Base-by-base conservation (phyloP, 2,113 vertebrate species). In the Hyla sarda region DNA sequence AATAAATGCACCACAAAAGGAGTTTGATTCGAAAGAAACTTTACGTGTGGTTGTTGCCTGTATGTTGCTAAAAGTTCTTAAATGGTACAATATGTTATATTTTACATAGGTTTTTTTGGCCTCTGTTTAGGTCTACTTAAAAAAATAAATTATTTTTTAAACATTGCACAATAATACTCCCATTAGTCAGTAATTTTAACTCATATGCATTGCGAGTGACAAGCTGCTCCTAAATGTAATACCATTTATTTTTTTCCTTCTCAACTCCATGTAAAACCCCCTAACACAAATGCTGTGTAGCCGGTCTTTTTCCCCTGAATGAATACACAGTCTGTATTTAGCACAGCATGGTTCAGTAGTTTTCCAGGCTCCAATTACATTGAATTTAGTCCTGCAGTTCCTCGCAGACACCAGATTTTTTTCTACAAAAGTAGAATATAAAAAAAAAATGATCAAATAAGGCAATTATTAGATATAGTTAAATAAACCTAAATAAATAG, bases 301-400 rank as follows among this genome's bases (percentile, higher is more conserved):
- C 54, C 1, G 54, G 17, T 45, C 34, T 65, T 5, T 62, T 65
- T 37, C 54, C n/a, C 41, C n/a, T 81, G 37, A 60, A 25, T 81
- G 37, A 81, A 65, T 65, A 81, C 32, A 81, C n/a, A 65, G 34
- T 65, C 37, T 81, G 32, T 80, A 58, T 41, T 80, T 60, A 4
- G 34, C 23, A 56, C 14, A 60, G 32, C 34, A 28, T 47, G 34
- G 13, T 10, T 81, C 56, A 62, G 78, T 81, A 81, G 19, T 81
- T 81, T 81, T 81, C 78, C 78, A 81, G 56, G 37, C 78, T 81
- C 34, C 58, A 1, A 34, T 62, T 62, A 62, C 23, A 60, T 62
- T 65, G 78, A 81, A 58, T 47, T 45, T n/a, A 65, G 37, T 19
- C 45, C n/a, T 81, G 58, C 60, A 60, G 10, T 41, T 62, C 21